These are phyloP conservation scores for Griposia aprilina DNA, from an alignment of 2,888 invertebrate species.

Conservation along the genomic window DNA sequence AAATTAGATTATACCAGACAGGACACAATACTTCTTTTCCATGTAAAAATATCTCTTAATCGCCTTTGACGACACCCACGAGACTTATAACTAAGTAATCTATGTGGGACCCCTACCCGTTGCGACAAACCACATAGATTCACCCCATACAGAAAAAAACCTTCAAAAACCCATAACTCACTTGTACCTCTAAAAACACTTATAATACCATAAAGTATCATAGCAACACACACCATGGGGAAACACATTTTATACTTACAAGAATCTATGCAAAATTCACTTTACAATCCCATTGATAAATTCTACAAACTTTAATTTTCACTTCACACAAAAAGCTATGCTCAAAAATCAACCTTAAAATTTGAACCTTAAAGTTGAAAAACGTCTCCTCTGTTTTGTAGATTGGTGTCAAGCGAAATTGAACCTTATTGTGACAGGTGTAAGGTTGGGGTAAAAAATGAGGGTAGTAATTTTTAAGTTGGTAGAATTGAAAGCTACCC, in stretches of 20 bases:
- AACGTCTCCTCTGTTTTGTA: background rate
- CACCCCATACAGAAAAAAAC: conserved; percentile 8
- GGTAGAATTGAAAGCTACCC: conserved; percentile 35
- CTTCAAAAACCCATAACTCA: conserved; percentile 42
- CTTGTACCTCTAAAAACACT: conserved; percentile 54
- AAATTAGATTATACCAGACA: too few species aligned
- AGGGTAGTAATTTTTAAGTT: background rate
- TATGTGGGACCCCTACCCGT: background rate
- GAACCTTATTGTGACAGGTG: fast-evolving
- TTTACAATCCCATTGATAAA: conserved; percentile 45
- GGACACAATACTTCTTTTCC: too few species aligned
- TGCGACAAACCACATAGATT: background rate
- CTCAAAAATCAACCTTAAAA: conserved; percentile 14
- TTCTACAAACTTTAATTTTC: background rate
- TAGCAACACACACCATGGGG: conserved; percentile 58
- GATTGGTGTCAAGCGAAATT: background rate
- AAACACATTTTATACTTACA: conserved; percentile 54
- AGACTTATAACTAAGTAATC: conserved; percentile 4
- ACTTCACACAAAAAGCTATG: background rate
- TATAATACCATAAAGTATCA: conserved; percentile 52
- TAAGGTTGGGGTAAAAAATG: conserved; percentile 6
- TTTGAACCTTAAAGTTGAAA: background rate
- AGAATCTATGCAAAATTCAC: conserved; percentile 64
- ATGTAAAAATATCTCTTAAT: too few species aligned
- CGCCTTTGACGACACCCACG: conserved; percentile 10